phyloP scores from a whole-genome alignment of 2,113 vertebrate genomes.

The Bubo blakistoni region DNA sequence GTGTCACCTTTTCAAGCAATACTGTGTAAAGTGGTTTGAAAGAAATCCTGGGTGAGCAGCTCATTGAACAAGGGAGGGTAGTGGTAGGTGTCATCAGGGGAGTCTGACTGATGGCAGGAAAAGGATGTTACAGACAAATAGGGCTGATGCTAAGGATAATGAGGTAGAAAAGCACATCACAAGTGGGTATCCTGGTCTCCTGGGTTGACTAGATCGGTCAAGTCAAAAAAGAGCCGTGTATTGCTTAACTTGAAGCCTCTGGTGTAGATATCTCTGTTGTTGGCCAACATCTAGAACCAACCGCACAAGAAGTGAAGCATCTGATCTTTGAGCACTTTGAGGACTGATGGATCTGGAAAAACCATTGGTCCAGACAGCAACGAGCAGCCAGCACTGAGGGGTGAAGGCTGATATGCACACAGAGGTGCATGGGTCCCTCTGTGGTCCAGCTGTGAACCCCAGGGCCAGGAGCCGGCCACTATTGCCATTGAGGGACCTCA shows the following conservation, averaged over 20 bases:
- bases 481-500: fast-evolving
- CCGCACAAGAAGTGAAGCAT: background rate
- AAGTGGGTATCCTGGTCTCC: background rate
- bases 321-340: background rate
- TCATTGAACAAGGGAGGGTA: background rate
- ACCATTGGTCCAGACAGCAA: background rate
- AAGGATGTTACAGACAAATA: background rate
- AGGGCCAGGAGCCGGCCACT: background rate
- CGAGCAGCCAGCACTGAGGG: background rate
- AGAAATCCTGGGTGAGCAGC: background rate
- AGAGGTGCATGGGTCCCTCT: background rate
- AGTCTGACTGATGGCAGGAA: background rate
- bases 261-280: background rate
- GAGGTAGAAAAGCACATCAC: background rate
- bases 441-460: background rate
- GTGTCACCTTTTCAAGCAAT: background rate
- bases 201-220: background rate
- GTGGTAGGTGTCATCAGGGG: background rate
- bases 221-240: fast-evolving
- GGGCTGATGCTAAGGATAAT: background rate
- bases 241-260: background rate
- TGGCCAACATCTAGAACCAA: background rate
- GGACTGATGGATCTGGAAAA: background rate
- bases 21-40: background rate
- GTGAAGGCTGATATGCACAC: background rate